A percentile compares a stretch with the other conserved stretches of the same genome.
Conservation (phyloP, 2,797 vertebrate genomes). For the Meda fulgida region DNA sequence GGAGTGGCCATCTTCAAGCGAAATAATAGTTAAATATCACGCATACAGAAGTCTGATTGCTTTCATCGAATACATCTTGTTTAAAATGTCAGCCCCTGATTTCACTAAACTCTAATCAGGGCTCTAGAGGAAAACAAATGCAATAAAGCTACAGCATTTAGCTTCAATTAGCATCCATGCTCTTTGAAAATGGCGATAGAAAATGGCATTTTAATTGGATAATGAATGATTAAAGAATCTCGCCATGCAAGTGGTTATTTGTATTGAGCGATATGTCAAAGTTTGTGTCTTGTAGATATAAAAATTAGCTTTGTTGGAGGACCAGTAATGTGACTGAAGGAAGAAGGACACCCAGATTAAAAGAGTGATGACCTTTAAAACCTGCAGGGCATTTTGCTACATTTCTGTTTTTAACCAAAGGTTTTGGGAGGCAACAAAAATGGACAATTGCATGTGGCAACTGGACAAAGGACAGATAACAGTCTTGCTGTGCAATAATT, state of each 20-base stretch:
- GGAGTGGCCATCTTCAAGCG: not conserved
- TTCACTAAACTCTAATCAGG: slow-evolving; percentile 45
- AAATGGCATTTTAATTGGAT: slow-evolving; percentile 61
- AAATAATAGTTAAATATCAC: slow-evolving; percentile 49
- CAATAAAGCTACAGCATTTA: slow-evolving; percentile 56
- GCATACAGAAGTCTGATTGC: slow-evolving; percentile 30
- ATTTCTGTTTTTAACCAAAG: slow-evolving; percentile 11
- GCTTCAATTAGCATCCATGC: slow-evolving; percentile 57
- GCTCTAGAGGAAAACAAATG: slow-evolving; percentile 49
- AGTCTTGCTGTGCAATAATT: not conserved
- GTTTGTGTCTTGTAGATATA: slow-evolving; percentile 44
- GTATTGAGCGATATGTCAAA: slow-evolving; percentile 55
- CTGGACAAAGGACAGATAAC: slow-evolving; percentile 6
- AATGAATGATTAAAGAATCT: slow-evolving; percentile 58
- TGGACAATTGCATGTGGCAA: slow-evolving; percentile 12
- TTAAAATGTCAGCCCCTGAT: slow-evolving; percentile 47
- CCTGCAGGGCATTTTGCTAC: slow-evolving; percentile 35
- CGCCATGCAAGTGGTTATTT: slow-evolving; percentile 32
- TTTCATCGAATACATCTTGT: slow-evolving; percentile 12
- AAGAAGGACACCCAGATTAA: slow-evolving; percentile 42
- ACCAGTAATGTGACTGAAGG: slow-evolving; percentile 33
- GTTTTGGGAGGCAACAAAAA: not conserved
- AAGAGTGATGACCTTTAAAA: slow-evolving; percentile 59
- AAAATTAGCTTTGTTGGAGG: slow-evolving; percentile 46
- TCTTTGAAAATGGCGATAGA: slow-evolving; percentile 53